phyloP scores from a whole-genome alignment of 53 echinoderm and acorn worm genomes.

The Astropecten irregularis region DNA sequence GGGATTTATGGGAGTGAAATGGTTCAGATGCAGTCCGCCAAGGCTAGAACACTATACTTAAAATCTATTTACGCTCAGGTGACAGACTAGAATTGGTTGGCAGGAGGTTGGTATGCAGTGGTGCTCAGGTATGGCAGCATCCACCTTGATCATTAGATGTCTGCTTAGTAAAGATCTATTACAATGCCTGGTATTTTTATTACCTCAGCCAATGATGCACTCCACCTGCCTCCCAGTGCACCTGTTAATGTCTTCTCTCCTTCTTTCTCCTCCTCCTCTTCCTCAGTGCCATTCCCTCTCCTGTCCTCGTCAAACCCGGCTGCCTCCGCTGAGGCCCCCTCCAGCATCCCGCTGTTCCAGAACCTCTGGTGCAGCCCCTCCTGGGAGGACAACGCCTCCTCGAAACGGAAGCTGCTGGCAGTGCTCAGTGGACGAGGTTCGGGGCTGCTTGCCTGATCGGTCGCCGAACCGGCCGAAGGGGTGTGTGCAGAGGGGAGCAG shows the following conservation, averaged over 20 bases:
- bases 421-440: slow-evolving; percentile 36
- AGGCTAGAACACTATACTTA: too few relatives aligned
- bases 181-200: too few relatives aligned
- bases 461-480: neutral
- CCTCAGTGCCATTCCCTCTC: slow-evolving; percentile 31
- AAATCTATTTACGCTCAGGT: too few relatives aligned
- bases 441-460: slow-evolving; percentile 15
- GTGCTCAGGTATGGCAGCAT: too few relatives aligned
- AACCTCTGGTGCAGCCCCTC: slow-evolving; percentile 38
- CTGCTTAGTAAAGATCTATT: too few relatives aligned
- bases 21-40: too few relatives aligned
- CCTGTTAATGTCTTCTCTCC: slow-evolving; percentile 19
- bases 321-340: neutral
- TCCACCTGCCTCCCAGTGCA: neutral
- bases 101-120: too few relatives aligned
- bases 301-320: neutral
- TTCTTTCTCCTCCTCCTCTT: slow-evolving; percentile 20
- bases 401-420: slow-evolving; percentile 63
- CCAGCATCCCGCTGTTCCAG: slow-evolving; percentile 41
- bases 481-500: slow-evolving; percentile 14
- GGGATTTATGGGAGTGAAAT: too few relatives aligned
- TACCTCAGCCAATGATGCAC: neutral
- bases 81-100: too few relatives aligned
- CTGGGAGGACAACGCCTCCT: slow-evolving; percentile 41
- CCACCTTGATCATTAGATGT: too few relatives aligned